Evolutionary conservation across 2,888 invertebrate species (phyloP), one percentile per base, ranked within the genome.

Genomic region (Nowickia ferox): DNA sequence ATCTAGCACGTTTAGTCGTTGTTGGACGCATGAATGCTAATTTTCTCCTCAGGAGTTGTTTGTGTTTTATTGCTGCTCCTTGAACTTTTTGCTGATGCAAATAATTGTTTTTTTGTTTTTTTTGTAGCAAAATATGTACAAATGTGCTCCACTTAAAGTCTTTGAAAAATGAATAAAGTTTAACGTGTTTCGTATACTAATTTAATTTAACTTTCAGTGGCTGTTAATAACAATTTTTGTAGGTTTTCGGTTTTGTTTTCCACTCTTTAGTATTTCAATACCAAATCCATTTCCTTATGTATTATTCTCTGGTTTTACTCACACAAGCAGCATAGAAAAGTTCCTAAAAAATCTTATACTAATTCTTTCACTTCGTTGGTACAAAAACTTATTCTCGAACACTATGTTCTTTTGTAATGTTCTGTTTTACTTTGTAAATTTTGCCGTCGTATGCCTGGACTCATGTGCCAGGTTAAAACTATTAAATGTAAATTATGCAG

Each of bases 401-500:
- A n/a, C n/a, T 17, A 42, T 55, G 3, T n/a, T 42, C 15, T 22
- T 13, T 65, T 48, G 48, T 22, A 72, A 80, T 74, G 51, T 75
- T 74, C 51, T 15, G 55, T 76, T 72, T 68, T 61, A 78, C 51
- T 71, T 63, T 66, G 48, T 22, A 13, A 44, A n/a, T 78, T 71
- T 65, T 66, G 38, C n/a, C 59, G 71, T 42, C 71, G 48, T 72
- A 42, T 77, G 72, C 19, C 40, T 44, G 61, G 68, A 75, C 19
- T 71, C 51, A 51, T 72, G 77, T 59, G 66, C 66, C 77, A 77
- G 77, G 71, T 59, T 77, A 55, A 53, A 77, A 53, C 59, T 74
- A 78, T 84, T 74, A 74, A 77, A 77, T 66, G 9, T n/a, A 66
- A 66, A 66, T 78, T 84, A 74, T 78, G 72, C 65, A 78, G 65